Evolutionary conservation across 2,113 vertebrate genomes (phyloP), one percentile per base, ranked within the genome.

Genomic region (Semicossyphus pulcher): DNA sequence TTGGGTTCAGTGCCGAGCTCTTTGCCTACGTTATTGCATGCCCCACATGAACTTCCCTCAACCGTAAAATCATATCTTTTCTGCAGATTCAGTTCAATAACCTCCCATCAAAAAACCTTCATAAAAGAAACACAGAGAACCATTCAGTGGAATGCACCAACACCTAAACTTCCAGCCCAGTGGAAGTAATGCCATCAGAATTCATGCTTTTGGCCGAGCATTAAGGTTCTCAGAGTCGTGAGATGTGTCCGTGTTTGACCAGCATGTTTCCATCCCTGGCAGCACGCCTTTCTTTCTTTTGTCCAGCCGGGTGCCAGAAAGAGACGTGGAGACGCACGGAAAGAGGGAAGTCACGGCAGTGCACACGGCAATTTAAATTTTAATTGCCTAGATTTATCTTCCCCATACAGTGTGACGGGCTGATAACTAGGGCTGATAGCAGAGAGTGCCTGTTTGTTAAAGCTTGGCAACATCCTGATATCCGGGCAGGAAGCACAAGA

Each of bases 381-480:
- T 92, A 94, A 93, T 94, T 94, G 92, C 89, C 86, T 88, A 91
- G 92, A 94, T 94, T 93, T 93, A 93, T 94, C 93, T 94, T 94
- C 91, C 76, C 76, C 62, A 64, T 76, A 81, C 88, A 85, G 91
- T 93, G 89, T 93, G 92, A 94, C 92, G 87, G 88, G 85, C 76
- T 89, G 92, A 93, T 94, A 93, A 92, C 82, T 74, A 72, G 77
- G 57, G 72, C 89, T 89, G 93, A 93, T 94, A 93, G 86, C 72
- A 48, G 68, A 47, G 60, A 59, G 80, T 78, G 84, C 71, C 74
- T 70, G 86, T 91, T 91, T 92, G 91, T 84, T 87, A 93, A 88
- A 82, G 75, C 85, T 73, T 36, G 82, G 79, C 87, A 86, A 77
- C 86, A 79, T 74, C 74, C 74, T 59, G 62, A 90, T 87, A 87